Base-by-base conservation (phyloP, 2,113 vertebrate species). In the Perca flavescens region DNA sequence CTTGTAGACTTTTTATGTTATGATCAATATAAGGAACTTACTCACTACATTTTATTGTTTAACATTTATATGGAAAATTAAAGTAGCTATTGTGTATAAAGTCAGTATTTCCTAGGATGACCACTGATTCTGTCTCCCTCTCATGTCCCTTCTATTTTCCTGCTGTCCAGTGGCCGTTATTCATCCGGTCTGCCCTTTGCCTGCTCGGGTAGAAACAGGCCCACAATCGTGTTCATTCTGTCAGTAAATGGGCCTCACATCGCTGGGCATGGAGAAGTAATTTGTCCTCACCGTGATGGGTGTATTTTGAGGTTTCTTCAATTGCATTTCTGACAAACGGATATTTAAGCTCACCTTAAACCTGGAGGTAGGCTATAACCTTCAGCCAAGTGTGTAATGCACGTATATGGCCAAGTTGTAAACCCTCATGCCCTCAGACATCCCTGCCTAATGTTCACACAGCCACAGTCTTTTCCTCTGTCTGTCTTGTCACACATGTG, bases 231-330 rank as follows among this genome's bases (percentile, higher is more conserved):
- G 65, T 71, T 92, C 92, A 85, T 90, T 88, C 19, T 46, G 57
- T 84, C 88, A 86, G 82, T 84, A 94, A 95, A 95, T 87, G 79
- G 92, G 82, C 80, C 93, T 67, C 86, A 61, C 92, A 89, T 88
- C 79, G 63, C 36, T 83, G 83, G 84, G 49, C 88, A 72, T 83
- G 69, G 85, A 84, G 13, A 92, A 87, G 85, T 77, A 77, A 88
- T 92, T 91, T 80, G 89, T 93, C 86, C 89, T 84, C 43, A 89
- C 67, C 58, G 36, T 91, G 75, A 94, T 88, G 89, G 83, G 74
- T 83, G 71, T 63, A 87, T 89, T 94, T 86, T 79, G 80, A 92
- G 81, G 52, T 93, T 93, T 94, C 89, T 91, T 87, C 74, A 94
- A 92, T 85, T 91, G 90, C 78, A 90, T 84, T 88, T 90, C 77